Evolutionary conservation across 2,888 invertebrate genomes (phyloP), one percentile per base, ranked within the genome.

Genomic region (Cephalotes varians): DNA sequence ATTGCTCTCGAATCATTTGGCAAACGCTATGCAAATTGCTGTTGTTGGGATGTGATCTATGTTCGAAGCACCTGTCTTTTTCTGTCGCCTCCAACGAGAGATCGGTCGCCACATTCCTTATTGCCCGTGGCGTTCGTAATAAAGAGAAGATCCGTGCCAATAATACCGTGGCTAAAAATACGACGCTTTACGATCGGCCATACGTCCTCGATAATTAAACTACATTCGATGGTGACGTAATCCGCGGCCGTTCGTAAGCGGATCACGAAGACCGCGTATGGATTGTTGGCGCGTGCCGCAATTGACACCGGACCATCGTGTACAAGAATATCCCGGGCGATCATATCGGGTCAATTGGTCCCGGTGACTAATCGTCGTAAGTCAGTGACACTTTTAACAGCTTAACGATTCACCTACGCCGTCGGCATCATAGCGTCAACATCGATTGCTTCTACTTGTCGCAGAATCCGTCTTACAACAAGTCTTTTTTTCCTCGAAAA

Each of bases 281-380:
- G 89, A 92, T 91, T 89, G 91, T 90, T 88, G 94, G 92, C 93
- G 92, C 93, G 94, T 94, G 94, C 92, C 93, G 86, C 90, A 93
- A 93, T 93, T 93, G 93, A 93, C 90, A 90, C 90, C 81, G 87
- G 40, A 77, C 40, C 54, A 82, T 65, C 85, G 86, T 88, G 90
- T 89, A 71, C 56, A 91, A 93, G 91, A 93, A 92, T 92, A 93
- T 90, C 90, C 87, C 82, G 85, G 86, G 85, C 85, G 89, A 91
- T 90, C 88, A 85, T 85, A 83, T 86, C 84, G 90, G 94, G 94
- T 94, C 93, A 94, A 94, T 92, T 93, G 92, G 89, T 73, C 72
- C 83, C 90, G 88, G 90, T 90, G 90, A 92, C 90, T 92, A 92
- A 93, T 91, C 90, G 89, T 87, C 87, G 81, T 84, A 88, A 91